Evolutionary conservation across 1,140 invertebrate species (phyloP).

Genomic region (Triops cancriformis): DNA sequence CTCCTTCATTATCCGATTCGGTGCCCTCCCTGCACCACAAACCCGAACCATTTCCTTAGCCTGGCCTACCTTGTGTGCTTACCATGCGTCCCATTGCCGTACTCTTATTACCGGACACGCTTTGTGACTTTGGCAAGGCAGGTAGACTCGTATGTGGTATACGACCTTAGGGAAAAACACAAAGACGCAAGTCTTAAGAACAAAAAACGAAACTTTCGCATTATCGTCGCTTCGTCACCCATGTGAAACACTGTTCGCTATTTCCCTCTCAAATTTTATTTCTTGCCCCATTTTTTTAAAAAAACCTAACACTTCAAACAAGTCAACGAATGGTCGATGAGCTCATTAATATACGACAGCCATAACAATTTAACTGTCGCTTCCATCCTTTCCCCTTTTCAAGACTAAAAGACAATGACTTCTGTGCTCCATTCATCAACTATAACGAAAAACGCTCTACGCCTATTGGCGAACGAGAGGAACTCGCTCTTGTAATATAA

Average conservation of each 20-base stretch:
- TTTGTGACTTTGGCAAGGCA: background rate
- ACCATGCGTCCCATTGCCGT: background rate
- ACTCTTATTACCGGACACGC: background rate
- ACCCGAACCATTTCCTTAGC: constrained; percentile 3
- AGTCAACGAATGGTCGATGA: too few species aligned
- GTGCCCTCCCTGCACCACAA: background rate
- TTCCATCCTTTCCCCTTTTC: background rate
- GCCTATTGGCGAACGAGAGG: background rate
- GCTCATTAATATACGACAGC: too few species aligned
- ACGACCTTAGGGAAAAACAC: background rate
- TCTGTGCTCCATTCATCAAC: background rate
- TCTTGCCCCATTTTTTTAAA: background rate
- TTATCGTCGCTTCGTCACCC: background rate
- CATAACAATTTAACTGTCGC: too few species aligned
- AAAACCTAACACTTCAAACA: background rate
- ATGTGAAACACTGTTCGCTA: background rate
- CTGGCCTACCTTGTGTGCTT: background rate
- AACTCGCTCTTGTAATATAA: background rate
- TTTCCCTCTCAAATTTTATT: background rate
- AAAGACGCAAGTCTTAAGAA: background rate
- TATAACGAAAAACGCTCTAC: background rate
- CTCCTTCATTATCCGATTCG: constrained; percentile 9
- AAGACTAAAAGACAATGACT: background rate
- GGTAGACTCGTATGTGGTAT: background rate
- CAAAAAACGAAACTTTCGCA: background rate